phyloP scores from a whole-genome alignment of 2,113 vertebrate genomes.

The Genyomyrus donnyi region DNA sequence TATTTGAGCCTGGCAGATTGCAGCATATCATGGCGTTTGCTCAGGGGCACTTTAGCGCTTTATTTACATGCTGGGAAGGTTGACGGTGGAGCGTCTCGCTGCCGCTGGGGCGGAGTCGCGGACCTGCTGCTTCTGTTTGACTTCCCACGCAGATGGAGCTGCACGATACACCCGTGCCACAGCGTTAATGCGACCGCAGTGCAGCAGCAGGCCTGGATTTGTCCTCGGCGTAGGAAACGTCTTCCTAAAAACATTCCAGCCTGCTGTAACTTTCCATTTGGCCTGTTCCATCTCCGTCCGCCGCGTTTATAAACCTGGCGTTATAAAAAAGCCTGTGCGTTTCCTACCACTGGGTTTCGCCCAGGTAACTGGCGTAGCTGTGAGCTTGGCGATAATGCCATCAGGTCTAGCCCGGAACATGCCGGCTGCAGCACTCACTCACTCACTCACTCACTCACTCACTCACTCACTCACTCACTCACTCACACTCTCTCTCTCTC shows the following conservation, averaged over 20 bases:
- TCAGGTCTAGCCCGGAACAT: not conserved
- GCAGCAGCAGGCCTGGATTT: not conserved
- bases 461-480: not conserved
- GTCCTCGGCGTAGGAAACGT: not conserved
- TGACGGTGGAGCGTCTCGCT: not conserved
- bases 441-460: no score
- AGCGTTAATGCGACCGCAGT: not conserved
- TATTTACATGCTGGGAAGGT: not conserved
- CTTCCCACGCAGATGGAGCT: not conserved
- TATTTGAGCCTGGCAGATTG: not conserved
- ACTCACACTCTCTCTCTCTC: not conserved
- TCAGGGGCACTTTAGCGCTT: not conserved
- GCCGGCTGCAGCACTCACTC: not conserved
- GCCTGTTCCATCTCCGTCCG: not conserved
- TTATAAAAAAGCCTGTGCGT: not conserved
- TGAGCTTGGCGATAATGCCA: not conserved
- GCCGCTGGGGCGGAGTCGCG: not conserved
- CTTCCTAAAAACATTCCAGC: not conserved
- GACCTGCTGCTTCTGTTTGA: not conserved
- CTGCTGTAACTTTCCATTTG: not conserved
- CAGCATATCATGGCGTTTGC: not conserved
- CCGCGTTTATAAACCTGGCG: not conserved
- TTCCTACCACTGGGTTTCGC: not conserved
- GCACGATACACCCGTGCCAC: not conserved
- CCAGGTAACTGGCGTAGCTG: not conserved